Percentiles rank a stretch among this genome's conserved stretches.
Evolutionary conservation across 2,797 vertebrate genomes (phyloP).

Genomic region (Oreochromis mossambicus): DNA sequence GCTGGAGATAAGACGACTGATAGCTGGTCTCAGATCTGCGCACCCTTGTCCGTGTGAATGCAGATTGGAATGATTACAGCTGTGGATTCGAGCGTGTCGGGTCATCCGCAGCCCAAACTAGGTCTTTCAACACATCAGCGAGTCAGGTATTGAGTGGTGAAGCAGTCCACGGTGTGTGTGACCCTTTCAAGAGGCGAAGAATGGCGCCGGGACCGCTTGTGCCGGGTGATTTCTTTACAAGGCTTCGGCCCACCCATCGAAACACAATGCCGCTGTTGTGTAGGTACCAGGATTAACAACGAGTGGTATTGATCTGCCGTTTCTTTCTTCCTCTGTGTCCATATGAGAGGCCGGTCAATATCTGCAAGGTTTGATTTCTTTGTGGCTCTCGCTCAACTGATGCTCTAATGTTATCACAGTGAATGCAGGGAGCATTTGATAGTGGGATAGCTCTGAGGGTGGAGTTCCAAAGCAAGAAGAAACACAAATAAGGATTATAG

Average conservation of each 20-base stretch:
- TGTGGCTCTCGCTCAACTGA: constrained; percentile 29
- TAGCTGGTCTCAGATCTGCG: constrained; percentile 7
- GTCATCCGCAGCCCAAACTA: not conserved
- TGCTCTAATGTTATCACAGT: constrained; percentile 25
- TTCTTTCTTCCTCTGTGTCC: constrained; percentile 49
- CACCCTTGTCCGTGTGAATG: constrained; percentile 6
- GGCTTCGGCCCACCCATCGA: constrained; percentile 10
- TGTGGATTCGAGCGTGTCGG: not conserved
- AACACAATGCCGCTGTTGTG: constrained; percentile 54
- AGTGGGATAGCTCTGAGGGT: not conserved
- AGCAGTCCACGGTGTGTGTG: not conserved
- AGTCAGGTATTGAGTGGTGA: constrained; percentile 6
- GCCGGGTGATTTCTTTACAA: constrained; percentile 17
- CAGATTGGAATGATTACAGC: constrained; percentile 17
- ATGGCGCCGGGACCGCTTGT: constrained; percentile 23
- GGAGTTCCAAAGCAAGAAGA: not conserved
- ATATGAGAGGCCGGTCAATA: constrained; percentile 59
- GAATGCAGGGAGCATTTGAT: constrained; percentile 10
- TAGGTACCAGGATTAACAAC: constrained; percentile 58
- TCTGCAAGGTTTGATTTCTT: constrained; percentile 56
- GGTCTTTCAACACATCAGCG: constrained; percentile 9
- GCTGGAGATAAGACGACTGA: constrained; percentile 15
- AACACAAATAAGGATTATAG: not conserved
- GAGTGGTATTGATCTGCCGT: constrained; percentile 56
- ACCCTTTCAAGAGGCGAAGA: not conserved